Conservation (phyloP, 2,113 vertebrate genomes). For the Piliocolobus tephrosceles region DNA sequence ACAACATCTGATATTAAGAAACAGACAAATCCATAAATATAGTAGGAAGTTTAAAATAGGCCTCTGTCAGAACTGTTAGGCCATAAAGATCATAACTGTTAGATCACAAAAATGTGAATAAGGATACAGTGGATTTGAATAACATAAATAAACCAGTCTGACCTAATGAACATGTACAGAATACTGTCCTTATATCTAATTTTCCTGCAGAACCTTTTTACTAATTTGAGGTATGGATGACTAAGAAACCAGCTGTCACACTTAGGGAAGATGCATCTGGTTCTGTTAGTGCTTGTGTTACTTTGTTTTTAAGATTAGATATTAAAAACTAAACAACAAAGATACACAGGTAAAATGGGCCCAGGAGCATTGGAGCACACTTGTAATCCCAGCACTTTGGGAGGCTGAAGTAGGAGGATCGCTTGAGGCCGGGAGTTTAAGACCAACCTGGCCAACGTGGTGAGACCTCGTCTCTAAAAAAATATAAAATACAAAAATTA, state of each 20-base stretch:
- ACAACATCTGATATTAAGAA: background rate
- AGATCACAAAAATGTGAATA: background rate
- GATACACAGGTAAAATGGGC: background rate
- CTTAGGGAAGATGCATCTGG: background rate
- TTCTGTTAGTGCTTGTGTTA: background rate
- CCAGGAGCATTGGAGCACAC: too few species aligned
- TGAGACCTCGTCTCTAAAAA: too few species aligned
- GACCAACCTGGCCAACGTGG: too few species aligned
- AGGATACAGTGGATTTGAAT: background rate
- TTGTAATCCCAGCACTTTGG: too few species aligned
- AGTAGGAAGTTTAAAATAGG: background rate
- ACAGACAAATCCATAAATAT: background rate
- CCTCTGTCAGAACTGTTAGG: constrained; percentile 24
- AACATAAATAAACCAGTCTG: background rate
- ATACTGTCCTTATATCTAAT: background rate
- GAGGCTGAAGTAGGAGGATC: too few species aligned
- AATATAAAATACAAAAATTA: too few species aligned
- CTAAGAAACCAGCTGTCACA: background rate
- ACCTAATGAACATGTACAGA: background rate
- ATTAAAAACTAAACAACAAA: constrained; percentile 5
- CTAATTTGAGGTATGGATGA: background rate
- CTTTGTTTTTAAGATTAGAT: constrained; percentile 12
- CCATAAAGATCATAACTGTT: constrained; percentile 20
- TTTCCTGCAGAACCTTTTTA: constrained; percentile 5
- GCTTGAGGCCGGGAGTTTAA: too few species aligned